Evolutionary conservation across 2,113 vertebrate genomes (phyloP).

Genomic region (Rhinoderma darwinii): DNA sequence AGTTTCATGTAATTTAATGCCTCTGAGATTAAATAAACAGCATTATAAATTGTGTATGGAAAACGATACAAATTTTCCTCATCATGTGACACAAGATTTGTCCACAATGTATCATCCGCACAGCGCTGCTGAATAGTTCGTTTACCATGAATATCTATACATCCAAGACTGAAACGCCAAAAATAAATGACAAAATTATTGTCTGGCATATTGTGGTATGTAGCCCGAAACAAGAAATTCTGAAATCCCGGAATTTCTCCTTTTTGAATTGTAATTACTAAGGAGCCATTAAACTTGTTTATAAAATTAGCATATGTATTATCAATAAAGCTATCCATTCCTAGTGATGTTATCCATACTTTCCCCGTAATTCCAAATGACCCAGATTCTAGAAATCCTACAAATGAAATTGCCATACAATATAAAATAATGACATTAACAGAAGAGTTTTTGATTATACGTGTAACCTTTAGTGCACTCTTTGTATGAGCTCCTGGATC

Average conservation of each 20-base stretch:
- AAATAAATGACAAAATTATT: neutral
- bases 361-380: neutral
- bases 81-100: neutral
- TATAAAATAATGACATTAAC: slow-evolving; percentile 29
- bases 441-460: slow-evolving; percentile 3
- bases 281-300: slow-evolving; percentile 22
- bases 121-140: neutral
- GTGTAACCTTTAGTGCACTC: neutral
- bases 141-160: neutral
- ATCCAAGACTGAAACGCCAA: neutral
- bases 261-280: slow-evolving; percentile 4
- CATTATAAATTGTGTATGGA: neutral
- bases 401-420: neutral
- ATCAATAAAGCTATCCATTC: neutral
- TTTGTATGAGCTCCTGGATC: no score
- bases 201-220: neutral
- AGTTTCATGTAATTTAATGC: neutral
- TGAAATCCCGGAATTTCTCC: slow-evolving; percentile 37
- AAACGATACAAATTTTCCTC: neutral
- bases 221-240: neutral
- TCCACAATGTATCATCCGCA: neutral
- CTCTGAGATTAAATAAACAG: neutral
- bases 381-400: neutral
- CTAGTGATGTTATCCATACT: neutral
- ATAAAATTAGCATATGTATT: neutral